Conservation (phyloP, 2,888 invertebrate genomes). For the Anoplius nigerrimus region DNA sequence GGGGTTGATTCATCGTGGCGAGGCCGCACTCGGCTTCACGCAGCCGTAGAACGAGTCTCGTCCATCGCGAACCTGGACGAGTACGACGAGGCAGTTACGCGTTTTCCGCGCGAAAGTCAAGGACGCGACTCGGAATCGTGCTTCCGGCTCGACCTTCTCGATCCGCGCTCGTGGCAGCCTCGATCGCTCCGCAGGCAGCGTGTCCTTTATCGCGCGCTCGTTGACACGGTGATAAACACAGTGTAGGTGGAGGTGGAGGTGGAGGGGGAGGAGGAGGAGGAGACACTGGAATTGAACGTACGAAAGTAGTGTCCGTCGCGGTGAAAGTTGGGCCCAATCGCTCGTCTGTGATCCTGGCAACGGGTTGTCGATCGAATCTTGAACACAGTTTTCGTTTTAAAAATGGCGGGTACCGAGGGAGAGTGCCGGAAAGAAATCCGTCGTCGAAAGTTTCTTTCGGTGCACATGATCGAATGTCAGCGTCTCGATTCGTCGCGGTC, state of each 20-base stretch:
- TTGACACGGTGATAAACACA: neutral
- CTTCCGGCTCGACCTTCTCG: slow-evolving; percentile 44
- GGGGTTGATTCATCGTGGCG: slow-evolving; percentile 65
- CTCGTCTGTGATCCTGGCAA: neutral
- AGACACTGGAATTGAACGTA: neutral
- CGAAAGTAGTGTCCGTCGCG: neutral
- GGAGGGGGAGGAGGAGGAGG: slow-evolving; percentile 2
- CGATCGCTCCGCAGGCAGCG: slow-evolving; percentile 17
- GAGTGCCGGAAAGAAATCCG: no score
- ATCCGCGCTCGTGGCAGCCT: slow-evolving; percentile 12
- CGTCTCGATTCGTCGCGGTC: no score
- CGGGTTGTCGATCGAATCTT: neutral
- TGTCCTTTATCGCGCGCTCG: neutral
- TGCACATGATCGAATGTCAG: no score
- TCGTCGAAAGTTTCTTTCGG: no score
- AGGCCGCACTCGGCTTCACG: slow-evolving; percentile 63
- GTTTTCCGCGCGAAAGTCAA: slow-evolving; percentile 59
- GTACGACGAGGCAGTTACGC: slow-evolving; percentile 49
- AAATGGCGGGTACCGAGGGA: no score
- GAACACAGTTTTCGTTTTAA: no score
- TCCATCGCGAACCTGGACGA: slow-evolving; percentile 51
- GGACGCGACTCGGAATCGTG: slow-evolving; percentile 47
- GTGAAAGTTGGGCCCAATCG: neutral
- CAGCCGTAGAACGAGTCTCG: slow-evolving; percentile 63
- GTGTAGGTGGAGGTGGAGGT: neutral